Base-by-base conservation (phyloP, 2,888 invertebrate species). In the Lamellibrachia satsuma region DNA sequence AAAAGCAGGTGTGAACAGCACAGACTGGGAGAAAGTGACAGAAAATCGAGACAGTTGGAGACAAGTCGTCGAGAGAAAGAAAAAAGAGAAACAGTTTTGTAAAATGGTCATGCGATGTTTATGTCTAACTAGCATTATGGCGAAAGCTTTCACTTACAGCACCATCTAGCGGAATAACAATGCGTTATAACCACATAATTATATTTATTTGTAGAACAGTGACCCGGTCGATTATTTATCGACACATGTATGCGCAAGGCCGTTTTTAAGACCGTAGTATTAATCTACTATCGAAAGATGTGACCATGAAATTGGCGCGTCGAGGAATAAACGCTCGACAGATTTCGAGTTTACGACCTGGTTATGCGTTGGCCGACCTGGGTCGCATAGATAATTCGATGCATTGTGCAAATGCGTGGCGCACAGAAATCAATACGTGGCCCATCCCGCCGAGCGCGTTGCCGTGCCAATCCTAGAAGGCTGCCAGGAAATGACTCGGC, bases 401-500 rank as follows among this genome's bases (percentile, higher is more conserved):
- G 75, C 75, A 75, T 75, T 75, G 75, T 75, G 75, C 75, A 75
- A 6, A 75, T 22, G 75, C 15, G 75, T 75, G 75, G 75, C 75
- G 75, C n/a, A 15, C 75, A 22, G 22, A 75, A 75, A 75, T 75
- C 75, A 75, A 75, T 75, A 75, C 15, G 3, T 75, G 75, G 75
- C 75, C 75, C 22, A 75, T 75, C 75, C 22, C 15, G 75, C 75
- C 75, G 75, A 6, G 22, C 75, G 75, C 75, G 75, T 75, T 75
- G 75, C 75, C 22, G 75, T 75, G 75, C 75, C 75, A 75, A 75
- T 75, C 75, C 75, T 75, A 75, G 75, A 75, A 75, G 75, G 75
- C 75, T 22, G 15, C 75, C 75, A 75, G 75, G 75, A 75, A 75
- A 75, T 75, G 75, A 75, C 75, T 75, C 75, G 75, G 39, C 22